Evolutionary conservation across 2,888 invertebrate species (phyloP).

Genomic region (Nebria salina): DNA sequence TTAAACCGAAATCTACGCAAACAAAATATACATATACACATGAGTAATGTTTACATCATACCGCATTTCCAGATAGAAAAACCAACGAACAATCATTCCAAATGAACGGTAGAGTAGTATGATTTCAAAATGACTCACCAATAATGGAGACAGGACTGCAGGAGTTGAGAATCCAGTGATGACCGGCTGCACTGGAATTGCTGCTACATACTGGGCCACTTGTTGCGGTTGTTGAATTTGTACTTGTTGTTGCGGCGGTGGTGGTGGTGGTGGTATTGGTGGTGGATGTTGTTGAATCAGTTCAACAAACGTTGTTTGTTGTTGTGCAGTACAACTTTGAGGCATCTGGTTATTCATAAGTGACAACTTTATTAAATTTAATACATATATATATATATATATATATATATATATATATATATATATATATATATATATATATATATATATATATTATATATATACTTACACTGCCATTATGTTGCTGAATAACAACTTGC

Average conservation of each 20-base stretch:
- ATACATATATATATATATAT: too few species aligned
- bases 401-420: too few species aligned
- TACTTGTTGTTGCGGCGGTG: constrained; percentile 49
- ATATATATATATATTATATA: too few species aligned
- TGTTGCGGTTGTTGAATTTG: constrained; percentile 36
- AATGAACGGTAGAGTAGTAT: constrained; percentile 23
- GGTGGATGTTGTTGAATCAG: constrained; percentile 54
- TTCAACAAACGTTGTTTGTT: constrained; percentile 50
- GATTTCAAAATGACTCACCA: constrained; percentile 52
- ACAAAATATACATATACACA: too few species aligned
- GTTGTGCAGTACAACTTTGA: constrained; percentile 48
- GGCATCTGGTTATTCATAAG: constrained; percentile 51
- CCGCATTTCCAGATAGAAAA: too few species aligned
- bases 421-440: too few species aligned
- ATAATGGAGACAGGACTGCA: constrained; percentile 59
- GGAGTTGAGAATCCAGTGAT: constrained; percentile 65
- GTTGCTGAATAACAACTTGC: background rate
- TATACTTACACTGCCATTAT: constrained; percentile 1
- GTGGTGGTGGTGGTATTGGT: constrained; percentile 46
- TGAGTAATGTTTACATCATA: too few species aligned
- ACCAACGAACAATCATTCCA: too few species aligned
- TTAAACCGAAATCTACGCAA: too few species aligned
- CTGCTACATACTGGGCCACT: constrained; percentile 66
- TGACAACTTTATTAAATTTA: too few species aligned
- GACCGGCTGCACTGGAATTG: constrained; percentile 69